Evolutionary conservation across 2,888 invertebrate genomes (phyloP).

Genomic region (Tigriopus californicus): DNA sequence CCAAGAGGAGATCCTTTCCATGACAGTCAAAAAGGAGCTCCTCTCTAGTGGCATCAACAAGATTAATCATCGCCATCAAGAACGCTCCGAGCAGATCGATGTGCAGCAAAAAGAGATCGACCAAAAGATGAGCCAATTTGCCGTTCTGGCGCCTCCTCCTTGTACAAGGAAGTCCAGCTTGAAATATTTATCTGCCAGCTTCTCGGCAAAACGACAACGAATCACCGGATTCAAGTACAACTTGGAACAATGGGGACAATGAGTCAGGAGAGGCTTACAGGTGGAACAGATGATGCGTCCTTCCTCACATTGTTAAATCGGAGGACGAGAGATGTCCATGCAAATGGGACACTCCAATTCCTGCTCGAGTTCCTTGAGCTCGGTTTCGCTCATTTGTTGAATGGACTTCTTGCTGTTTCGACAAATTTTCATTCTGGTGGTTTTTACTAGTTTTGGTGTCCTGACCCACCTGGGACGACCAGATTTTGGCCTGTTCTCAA

Average conservation of each 20-base stretch:
- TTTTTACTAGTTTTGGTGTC: too few relatives aligned
- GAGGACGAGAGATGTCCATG: constrained; percentile 6
- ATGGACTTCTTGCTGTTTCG: too few relatives aligned
- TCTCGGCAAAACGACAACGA: constrained; percentile 13
- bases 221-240: constrained; percentile 8
- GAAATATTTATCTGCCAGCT: constrained; percentile 9
- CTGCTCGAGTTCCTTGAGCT: constrained; percentile 4
- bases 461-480: too few relatives aligned
- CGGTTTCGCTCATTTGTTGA: not conserved
- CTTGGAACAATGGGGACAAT: constrained; percentile 3
- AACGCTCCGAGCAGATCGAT: not conserved
- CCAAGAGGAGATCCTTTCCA: not conserved
- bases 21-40: constrained; percentile 2
- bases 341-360: constrained; percentile 12
- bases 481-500: too few relatives aligned
- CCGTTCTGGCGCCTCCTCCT: not conserved
- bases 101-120: not conserved
- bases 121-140: not conserved
- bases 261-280: constrained; percentile 9
- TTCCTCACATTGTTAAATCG: constrained; percentile 13
- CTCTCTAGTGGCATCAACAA: not conserved
- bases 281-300: constrained; percentile 11
- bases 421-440: too few relatives aligned
- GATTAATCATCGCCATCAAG: not conserved
- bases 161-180: too few relatives aligned